A percentile compares a stretch with the other conserved stretches of the same genome.
phyloP scores from a whole-genome alignment of 1,140 invertebrate genomes.

The Drosophila biarmipes region DNA sequence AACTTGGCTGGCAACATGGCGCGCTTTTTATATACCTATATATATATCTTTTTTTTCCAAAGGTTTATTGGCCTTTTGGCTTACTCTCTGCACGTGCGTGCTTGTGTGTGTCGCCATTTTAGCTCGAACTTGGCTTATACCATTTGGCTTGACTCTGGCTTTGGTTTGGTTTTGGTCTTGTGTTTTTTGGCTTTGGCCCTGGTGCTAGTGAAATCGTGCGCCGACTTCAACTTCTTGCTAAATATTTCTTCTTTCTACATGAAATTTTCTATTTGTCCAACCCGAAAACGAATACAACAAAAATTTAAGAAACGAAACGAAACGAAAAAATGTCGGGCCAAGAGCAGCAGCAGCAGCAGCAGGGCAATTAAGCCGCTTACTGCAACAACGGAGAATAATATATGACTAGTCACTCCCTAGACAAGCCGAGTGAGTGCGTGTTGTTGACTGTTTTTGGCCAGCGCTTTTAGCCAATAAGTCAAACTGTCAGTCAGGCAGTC shows the following conservation, averaged over 20 bases:
- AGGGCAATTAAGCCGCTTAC: slow-evolving; percentile 69
- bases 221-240: slow-evolving; percentile 65
- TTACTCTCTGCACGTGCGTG: slow-evolving; percentile 45
- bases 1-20: slow-evolving; percentile 44
- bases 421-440: slow-evolving; percentile 35
- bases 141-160: slow-evolving; percentile 36
- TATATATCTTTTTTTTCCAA: slow-evolving; percentile 33
- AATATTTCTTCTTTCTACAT: slow-evolving; percentile 69
- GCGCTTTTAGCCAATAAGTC: slow-evolving; percentile 63
- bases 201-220: slow-evolving; percentile 73
- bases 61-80: slow-evolving; percentile 81
- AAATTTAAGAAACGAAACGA: slow-evolving; percentile 1
- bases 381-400: slow-evolving; percentile 44
- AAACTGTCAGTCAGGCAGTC: slow-evolving; percentile 49
- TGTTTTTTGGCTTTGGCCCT: slow-evolving; percentile 33
- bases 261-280: slow-evolving; percentile 75
- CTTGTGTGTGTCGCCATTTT: slow-evolving; percentile 64
- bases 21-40: slow-evolving; percentile 38
- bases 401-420: slow-evolving; percentile 64
- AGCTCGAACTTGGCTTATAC: slow-evolving; percentile 57
- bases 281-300: slow-evolving; percentile 24
- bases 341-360: slow-evolving; percentile 6
- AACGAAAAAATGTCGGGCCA: slow-evolving; percentile 11
- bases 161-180: background rate
- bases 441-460: slow-evolving; percentile 41